These are phyloP conservation scores for Tetragonula clypearis DNA, from an alignment of 1,140 invertebrate genomes.

Conservation along the genomic window DNA sequence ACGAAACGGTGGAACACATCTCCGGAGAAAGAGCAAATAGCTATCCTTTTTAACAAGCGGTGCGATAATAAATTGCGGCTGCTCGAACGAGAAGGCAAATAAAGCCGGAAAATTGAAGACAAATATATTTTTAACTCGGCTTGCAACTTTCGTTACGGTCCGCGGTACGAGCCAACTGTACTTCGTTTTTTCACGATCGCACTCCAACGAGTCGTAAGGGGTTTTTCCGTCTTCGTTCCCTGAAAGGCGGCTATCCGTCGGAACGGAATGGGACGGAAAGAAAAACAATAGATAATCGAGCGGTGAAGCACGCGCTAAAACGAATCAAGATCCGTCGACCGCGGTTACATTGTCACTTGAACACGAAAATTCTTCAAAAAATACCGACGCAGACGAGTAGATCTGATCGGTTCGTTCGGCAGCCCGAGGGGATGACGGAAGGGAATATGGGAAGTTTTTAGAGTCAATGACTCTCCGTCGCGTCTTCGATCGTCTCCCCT, in stretches of 20 bases:
- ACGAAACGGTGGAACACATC: background rate
- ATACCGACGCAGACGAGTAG: conserved; percentile 30
- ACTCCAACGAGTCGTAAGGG: background rate
- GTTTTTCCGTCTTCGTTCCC: background rate
- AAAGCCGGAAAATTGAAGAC: conserved; percentile 33
- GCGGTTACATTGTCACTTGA: background rate
- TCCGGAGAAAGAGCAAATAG: conserved; percentile 15
- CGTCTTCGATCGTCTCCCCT: conserved; percentile 55
- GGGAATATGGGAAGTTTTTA: conserved; percentile 56
- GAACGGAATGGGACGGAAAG: no score
- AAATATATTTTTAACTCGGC: conserved; percentile 48
- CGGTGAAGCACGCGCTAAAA: conserved; percentile 28
- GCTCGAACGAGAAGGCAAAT: conserved; percentile 11
- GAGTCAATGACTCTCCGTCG: conserved; percentile 68
- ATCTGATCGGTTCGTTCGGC: conserved; percentile 66
- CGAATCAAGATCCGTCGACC: conserved; percentile 40
- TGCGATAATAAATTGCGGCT: conserved; percentile 23
- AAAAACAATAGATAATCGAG: conserved; percentile 28
- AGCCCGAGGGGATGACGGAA: conserved; percentile 41
- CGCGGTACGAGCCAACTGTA: no score
- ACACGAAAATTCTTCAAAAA: conserved; percentile 2
- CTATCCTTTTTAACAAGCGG: conserved; percentile 3
- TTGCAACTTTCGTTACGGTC: conserved; percentile 23
- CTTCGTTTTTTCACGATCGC: background rate
- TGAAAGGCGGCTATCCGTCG: no score